These are phyloP conservation scores for Dicaeum eximium DNA, from an alignment of 2,113 vertebrate species.

Conservation along the genomic window DNA sequence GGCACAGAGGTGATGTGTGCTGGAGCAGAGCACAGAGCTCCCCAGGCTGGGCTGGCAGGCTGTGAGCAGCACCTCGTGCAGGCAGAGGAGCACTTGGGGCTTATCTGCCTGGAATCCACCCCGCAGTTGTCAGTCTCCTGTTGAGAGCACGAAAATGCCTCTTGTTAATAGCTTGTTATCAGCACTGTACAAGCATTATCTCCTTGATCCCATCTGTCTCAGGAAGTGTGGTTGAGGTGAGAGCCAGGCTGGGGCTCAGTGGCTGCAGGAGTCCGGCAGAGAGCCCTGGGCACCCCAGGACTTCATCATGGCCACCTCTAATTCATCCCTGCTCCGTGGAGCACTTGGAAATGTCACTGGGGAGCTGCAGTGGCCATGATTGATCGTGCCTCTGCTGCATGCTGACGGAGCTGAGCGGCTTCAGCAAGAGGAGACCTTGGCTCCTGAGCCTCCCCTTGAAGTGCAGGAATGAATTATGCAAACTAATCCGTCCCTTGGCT, in stretches of 20 bases:
- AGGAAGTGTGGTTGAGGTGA: not conserved
- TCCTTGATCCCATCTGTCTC: conserved; percentile 21
- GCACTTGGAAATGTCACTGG: conserved; percentile 18
- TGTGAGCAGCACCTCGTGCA: not conserved
- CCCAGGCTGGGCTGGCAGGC: not conserved
- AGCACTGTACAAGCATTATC: not conserved
- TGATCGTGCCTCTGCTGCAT: not conserved
- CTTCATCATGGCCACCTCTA: not conserved
- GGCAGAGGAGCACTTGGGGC: not conserved
- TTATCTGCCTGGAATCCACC: not conserved
- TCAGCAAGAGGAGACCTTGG: conserved; percentile 40
- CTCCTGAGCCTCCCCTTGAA: conserved; percentile 45
- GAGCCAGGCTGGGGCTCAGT: not conserved
- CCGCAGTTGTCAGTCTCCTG: not conserved
- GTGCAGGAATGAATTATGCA: conserved; percentile 45
- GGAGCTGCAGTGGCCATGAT: conserved; percentile 15
- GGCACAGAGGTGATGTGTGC: not conserved
- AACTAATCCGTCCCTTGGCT: not conserved
- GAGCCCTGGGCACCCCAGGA: not conserved
- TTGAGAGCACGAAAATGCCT: not conserved
- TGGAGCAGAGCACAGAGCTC: not conserved
- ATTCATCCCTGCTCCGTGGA: not conserved
- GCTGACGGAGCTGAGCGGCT: not conserved
- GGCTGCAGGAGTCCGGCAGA: not conserved
- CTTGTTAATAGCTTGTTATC: conserved; percentile 30